Conservation (phyloP, 1,140 invertebrate species). For the Vanessa atalanta region DNA sequence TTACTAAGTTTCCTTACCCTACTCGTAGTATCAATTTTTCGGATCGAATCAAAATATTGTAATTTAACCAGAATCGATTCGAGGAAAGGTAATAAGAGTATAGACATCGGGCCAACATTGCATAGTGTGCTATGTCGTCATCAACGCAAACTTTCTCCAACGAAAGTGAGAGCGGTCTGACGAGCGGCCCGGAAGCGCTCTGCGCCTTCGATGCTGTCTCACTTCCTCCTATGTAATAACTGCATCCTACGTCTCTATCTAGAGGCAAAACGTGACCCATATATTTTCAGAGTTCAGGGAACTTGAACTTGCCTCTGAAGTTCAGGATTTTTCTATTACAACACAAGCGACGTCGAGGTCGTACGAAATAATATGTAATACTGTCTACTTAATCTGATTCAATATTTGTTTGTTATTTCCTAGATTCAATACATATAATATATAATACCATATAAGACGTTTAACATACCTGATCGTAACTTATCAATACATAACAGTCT, state of each 20-base stretch:
- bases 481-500: too few species aligned
- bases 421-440: too few species aligned
- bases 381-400: too few species aligned
- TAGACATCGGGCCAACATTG: constrained; percentile 26
- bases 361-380: too few species aligned
- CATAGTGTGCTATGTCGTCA: constrained; percentile 51
- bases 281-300: neutral
- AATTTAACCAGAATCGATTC: constrained; percentile 2
- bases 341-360: neutral
- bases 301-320: neutral
- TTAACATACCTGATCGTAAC: too few species aligned
- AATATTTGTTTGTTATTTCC: too few species aligned
- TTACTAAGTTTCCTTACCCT: too few species aligned
- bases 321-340: neutral
- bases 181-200: constrained; percentile 41
- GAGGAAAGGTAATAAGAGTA: constrained; percentile 20
- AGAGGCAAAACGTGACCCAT: constrained; percentile 1
- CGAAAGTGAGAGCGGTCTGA: constrained; percentile 54
- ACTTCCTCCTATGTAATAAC: constrained; percentile 31
- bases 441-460: too few species aligned
- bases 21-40: too few species aligned
- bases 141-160: constrained; percentile 52
- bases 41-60: neutral
- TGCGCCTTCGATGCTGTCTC: constrained; percentile 10
- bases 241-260: neutral